Percentiles rank a stretch among this genome's conserved stretches.
phyloP scores from a whole-genome alignment of 2,113 vertebrate species.

The Leptocoma aspasia region DNA sequence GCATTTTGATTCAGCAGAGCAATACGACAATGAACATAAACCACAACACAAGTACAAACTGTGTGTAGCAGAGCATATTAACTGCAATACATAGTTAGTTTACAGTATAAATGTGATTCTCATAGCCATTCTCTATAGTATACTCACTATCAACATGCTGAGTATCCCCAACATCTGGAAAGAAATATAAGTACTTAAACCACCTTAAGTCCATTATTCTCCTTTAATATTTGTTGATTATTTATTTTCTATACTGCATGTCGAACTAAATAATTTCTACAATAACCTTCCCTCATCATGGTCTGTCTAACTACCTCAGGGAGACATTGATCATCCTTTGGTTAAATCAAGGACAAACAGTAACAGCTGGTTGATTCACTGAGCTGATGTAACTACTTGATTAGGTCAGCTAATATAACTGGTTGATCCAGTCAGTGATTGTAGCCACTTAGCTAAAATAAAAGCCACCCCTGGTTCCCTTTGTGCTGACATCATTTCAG shows the following conservation, averaged over 20 bases:
- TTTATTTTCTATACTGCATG: not conserved
- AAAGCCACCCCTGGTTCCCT: fast-evolving
- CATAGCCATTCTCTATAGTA: not conserved
- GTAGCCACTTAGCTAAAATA: not conserved
- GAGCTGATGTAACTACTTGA: not conserved
- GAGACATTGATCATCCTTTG: not conserved
- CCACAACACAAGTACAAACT: not conserved
- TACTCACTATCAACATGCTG: not conserved
- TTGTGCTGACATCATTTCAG: not conserved
- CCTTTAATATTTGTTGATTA: not conserved
- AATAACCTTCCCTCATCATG: fast-evolving
- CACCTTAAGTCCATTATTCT: not conserved
- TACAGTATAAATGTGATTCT: not conserved
- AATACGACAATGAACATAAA: not conserved
- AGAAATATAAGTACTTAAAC: not conserved
- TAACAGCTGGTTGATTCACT: not conserved
- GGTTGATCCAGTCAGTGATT: not conserved
- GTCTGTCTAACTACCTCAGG: not conserved
- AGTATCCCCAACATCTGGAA: not conserved
- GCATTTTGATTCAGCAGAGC: not conserved
- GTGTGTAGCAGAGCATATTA: not conserved
- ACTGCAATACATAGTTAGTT: not conserved
- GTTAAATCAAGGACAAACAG: not conserved
- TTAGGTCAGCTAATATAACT: not conserved
- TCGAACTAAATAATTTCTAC: not conserved